Evolutionary conservation across 2,113 vertebrate genomes (phyloP).

Genomic region (Prietella phreatophila): DNA sequence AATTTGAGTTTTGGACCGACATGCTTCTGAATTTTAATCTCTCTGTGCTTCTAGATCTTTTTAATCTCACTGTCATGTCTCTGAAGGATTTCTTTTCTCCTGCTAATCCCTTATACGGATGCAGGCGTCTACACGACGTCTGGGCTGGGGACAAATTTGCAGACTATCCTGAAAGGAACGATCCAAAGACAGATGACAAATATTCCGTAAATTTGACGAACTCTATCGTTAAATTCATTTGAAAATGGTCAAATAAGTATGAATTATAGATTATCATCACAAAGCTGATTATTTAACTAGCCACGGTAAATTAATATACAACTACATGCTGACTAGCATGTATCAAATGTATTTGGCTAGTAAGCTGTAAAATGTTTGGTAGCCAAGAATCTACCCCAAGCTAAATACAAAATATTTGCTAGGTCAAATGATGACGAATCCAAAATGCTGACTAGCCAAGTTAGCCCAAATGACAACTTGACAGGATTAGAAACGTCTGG

Average conservation of each 20-base stretch:
- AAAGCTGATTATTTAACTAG: not conserved
- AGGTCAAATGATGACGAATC: not conserved
- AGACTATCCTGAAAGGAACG: not conserved
- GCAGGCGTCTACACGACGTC: not conserved
- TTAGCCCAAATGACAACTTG: not conserved
- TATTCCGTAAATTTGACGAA: not conserved
- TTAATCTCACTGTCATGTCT: not conserved
- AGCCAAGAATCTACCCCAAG: not conserved
- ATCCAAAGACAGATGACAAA: not conserved
- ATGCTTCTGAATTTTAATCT: not conserved
- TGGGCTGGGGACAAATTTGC: not conserved
- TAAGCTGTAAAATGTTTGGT: not conserved
- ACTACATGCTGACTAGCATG: not conserved
- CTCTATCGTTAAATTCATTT: not conserved
- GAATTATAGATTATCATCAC: not conserved
- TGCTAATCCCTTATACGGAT: not conserved
- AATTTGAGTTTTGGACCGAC: not conserved
- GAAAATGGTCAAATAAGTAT: not conserved
- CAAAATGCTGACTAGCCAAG: not conserved
- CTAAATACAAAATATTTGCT: not conserved
- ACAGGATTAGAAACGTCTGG: not conserved
- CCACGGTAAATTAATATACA: no score
- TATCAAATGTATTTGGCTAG: not conserved
- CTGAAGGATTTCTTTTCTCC: constrained; percentile 10
- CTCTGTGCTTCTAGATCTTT: not conserved